phyloP scores from a whole-genome alignment of 1,140 invertebrate genomes.

The Halesus radiatus region DNA sequence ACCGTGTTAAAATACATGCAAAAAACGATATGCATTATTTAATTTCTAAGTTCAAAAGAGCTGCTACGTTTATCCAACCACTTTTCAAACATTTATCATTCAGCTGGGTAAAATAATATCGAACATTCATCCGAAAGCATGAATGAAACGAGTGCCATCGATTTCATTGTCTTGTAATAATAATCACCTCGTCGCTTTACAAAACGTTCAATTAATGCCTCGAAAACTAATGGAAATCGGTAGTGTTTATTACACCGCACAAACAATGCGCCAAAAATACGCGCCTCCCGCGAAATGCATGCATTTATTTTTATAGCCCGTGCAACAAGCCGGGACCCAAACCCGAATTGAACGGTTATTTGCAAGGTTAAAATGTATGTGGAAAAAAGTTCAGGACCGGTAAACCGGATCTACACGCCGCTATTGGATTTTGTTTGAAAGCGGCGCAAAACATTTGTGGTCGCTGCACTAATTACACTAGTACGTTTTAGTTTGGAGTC shows the following conservation, averaged over 20 bases:
- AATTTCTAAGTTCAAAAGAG: too few relatives aligned
- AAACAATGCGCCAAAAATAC: neutral
- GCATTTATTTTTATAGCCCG: neutral
- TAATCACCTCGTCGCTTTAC: too few relatives aligned
- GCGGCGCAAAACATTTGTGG: slow-evolving; percentile 15
- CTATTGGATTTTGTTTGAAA: slow-evolving; percentile 24
- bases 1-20: too few relatives aligned
- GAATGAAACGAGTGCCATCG: too few relatives aligned
- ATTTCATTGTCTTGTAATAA: too few relatives aligned
- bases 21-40: too few relatives aligned
- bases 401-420: neutral
- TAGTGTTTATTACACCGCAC: neutral
- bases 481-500: neutral
- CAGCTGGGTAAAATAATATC: neutral
- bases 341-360: neutral
- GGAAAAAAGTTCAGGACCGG: neutral
- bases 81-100: too few relatives aligned
- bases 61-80: too few relatives aligned
- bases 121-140: too few relatives aligned
- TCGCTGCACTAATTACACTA: neutral
- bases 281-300: neutral
- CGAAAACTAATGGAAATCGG: neutral
- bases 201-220: neutral
- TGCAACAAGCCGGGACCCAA: too few relatives aligned
- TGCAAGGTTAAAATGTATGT: slow-evolving; percentile 2